Evolutionary conservation across 2,888 invertebrate genomes (phyloP).

Genomic region (Caenorhabditis plicata): DNA sequence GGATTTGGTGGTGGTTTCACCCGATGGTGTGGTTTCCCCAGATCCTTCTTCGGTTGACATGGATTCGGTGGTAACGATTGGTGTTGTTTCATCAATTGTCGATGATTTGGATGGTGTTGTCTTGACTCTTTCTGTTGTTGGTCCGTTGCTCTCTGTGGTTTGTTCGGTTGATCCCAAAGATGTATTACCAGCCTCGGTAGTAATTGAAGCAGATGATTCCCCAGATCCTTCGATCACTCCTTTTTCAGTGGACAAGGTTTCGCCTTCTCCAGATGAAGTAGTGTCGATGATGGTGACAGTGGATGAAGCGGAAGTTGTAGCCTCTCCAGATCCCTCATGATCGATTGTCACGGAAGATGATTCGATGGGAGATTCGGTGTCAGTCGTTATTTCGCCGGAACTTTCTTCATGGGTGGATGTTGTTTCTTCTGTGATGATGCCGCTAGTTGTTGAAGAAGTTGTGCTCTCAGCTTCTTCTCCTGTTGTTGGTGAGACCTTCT

Average conservation of each 20-base stretch:
- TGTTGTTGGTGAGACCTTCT: no score
- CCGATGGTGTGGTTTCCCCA: not conserved
- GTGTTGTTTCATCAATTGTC: slow-evolving; percentile 2
- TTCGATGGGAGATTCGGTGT: no score
- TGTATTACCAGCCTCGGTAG: slow-evolving; percentile 1
- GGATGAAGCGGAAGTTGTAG: not conserved
- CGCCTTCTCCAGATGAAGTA: not conserved
- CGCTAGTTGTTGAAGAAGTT: no score
- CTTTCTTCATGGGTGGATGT: no score
- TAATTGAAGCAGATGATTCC: slow-evolving; percentile 2
- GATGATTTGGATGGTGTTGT: no score
- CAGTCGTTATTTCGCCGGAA: no score
- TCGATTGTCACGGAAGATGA: no score
- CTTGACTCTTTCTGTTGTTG: slow-evolving; percentile 4
- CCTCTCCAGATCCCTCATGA: slow-evolving; percentile 2
- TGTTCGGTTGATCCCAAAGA: not conserved
- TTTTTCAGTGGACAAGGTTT: not conserved
- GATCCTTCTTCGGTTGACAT: not conserved
- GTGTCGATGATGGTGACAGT: not conserved
- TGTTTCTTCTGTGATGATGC: no score
- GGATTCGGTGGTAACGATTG: not conserved
- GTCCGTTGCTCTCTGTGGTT: no score
- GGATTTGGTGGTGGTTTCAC: not conserved
- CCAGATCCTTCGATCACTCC: slow-evolving; percentile 13
- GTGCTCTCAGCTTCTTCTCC: no score